Base-by-base conservation (phyloP, 2,113 vertebrate genomes). In the Smithornis capensis region DNA sequence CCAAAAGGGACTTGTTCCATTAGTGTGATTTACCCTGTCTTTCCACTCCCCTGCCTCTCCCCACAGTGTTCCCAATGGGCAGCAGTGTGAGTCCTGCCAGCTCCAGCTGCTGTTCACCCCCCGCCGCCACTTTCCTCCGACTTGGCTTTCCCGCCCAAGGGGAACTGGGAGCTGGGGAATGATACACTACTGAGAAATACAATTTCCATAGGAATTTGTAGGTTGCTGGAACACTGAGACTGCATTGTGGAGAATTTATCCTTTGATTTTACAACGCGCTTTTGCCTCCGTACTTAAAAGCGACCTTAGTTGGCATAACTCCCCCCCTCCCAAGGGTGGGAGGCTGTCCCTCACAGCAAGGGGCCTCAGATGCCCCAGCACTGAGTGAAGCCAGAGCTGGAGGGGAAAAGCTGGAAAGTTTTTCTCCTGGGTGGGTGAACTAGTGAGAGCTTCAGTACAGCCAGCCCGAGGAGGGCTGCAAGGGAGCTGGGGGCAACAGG, bases 171-270 rank as follows among this genome's bases (percentile, higher is more conserved):
- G 57, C 40, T 57, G 59, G n/a, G 62, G 40, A 42, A 22, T 7
- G 28, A 73, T 13, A 28, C 35, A 21, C 27, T 27, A 19, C 56
- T 7, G 49, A 87, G 71, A 63, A 86, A 57, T 21, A 88, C 82
- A 52, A 96, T 96, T 96, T 94, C 97, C 92, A 59, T 21, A 75
- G 93, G 79, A 89, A 97, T 97, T 81, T 69, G 76, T 68, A 79
- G 24, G 77, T 89, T 42, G 29, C n/a, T 85, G 87, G 63, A 96
- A 95, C 52, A 91, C 82, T 38, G 70, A 78, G 86, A 79, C 78
- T 15, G 65, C 67, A 50, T 69, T 7, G 31, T 38, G 40, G n/a
- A 76, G 56, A 96, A 87, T 94, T 91, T 65, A 94, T 85, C 69
- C 73, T 63, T 35, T 45, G 7, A 4, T 64, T 80, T 69, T 57